A percentile compares a stretch with the other conserved stretches of the same genome.
phyloP scores from a whole-genome alignment of 2,888 invertebrate species.

The Gisinianus flammeolus region DNA sequence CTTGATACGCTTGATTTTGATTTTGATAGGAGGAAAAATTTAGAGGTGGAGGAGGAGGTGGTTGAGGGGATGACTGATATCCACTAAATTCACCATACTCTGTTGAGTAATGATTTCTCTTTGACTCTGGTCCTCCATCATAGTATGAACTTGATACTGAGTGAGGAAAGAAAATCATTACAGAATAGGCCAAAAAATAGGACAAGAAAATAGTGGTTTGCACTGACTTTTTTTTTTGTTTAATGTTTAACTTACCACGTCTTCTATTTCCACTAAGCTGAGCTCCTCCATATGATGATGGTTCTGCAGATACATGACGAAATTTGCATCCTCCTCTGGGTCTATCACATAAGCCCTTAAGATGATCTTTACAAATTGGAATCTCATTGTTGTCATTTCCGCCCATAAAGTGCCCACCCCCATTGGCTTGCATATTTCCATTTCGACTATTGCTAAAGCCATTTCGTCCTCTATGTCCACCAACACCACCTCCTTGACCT shows the following conservation, averaged over 20 bases:
- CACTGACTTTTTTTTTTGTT: no score
- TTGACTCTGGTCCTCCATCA: constrained; percentile 42
- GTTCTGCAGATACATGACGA: constrained; percentile 63
- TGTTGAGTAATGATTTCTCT: constrained; percentile 37
- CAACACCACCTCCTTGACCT: constrained; percentile 29
- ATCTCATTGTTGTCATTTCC: constrained; percentile 59
- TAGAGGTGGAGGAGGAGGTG: constrained; percentile 35
- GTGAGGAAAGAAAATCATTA: no score
- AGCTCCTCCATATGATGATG: constrained; percentile 8
- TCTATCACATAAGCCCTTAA: constrained; percentile 56
- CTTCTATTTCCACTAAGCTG: constrained; percentile 9
- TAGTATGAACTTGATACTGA: no score
- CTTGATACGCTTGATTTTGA: constrained; percentile 12
- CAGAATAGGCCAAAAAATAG: no score
- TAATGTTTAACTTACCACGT: constrained; percentile 27
- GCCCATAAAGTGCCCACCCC: constrained; percentile 8
- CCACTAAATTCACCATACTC: constrained; percentile 44
- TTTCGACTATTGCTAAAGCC: constrained; percentile 33
- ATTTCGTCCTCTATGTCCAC: constrained; percentile 28
- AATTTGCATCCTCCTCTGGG: constrained; percentile 62
- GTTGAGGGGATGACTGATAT: neutral
- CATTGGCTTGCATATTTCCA: constrained; percentile 18
- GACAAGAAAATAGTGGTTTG: no score
- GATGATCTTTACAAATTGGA: constrained; percentile 69
- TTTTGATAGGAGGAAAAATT: constrained; percentile 32